Conservation (phyloP, 2,113 vertebrate species). For the Thermophis baileyi region DNA sequence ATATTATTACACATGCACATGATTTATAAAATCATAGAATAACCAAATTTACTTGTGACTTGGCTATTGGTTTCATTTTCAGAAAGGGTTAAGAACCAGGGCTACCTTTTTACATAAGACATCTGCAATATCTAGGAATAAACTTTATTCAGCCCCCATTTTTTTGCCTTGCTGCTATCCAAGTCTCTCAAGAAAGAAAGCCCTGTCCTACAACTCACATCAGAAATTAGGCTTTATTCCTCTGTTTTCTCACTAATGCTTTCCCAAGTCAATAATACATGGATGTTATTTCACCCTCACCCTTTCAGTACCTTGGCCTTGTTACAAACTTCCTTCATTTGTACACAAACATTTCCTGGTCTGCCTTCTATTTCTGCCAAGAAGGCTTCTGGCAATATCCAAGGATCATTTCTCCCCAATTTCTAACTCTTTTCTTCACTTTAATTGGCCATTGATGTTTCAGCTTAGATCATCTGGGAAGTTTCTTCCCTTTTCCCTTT, state of each 20-base stretch:
- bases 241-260: slow-evolving; percentile 42
- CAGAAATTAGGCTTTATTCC: slow-evolving; percentile 42
- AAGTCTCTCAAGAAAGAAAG: slow-evolving; percentile 21
- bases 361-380: slow-evolving; percentile 39
- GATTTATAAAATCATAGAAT: background rate
- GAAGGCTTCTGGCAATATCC: slow-evolving; percentile 33
- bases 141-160: background rate
- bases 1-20: background rate
- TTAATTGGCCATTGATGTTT: slow-evolving; percentile 28
- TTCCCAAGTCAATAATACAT: slow-evolving; percentile 40
- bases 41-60: background rate
- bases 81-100: background rate
- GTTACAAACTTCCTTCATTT: slow-evolving; percentile 53
- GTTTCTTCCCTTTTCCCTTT: slow-evolving; percentile 21
- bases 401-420: slow-evolving; percentile 42
- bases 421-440: slow-evolving; percentile 45
- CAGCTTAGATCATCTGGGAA: slow-evolving; percentile 24
- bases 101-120: background rate
- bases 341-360: slow-evolving; percentile 58
- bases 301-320: slow-evolving; percentile 23
- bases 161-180: background rate
- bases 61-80: background rate
- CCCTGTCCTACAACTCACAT: slow-evolving; percentile 9
- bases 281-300: slow-evolving; percentile 33
- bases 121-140: background rate